Conservation (phyloP, 2,888 invertebrate genomes). For the Hermodice carunculata region DNA sequence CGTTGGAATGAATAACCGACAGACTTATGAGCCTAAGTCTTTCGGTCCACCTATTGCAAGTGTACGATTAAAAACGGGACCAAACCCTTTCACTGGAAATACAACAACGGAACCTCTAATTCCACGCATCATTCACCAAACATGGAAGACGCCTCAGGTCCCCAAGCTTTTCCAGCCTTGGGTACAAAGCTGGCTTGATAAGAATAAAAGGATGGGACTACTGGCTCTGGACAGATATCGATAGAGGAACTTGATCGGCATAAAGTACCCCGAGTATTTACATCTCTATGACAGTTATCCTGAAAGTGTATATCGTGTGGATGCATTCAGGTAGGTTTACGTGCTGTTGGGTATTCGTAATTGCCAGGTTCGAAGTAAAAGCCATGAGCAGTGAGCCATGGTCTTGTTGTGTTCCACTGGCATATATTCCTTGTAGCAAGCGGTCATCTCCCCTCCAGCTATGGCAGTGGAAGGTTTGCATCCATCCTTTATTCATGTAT, state of each 20-base stretch:
- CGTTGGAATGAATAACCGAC: too few relatives aligned
- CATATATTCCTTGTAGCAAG: too few relatives aligned
- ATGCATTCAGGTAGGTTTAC: conserved; percentile 56
- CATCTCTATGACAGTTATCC: conserved; percentile 54
- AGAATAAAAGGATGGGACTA: conserved; percentile 65
- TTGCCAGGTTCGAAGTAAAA: too few relatives aligned
- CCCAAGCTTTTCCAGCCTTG: conserved; percentile 37
- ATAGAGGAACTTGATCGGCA: conserved; percentile 53
- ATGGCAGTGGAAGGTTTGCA: background rate
- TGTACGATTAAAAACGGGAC: too few relatives aligned
- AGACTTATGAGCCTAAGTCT: too few relatives aligned
- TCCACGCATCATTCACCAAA: conserved; percentile 39
- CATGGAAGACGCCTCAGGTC: conserved; percentile 26
- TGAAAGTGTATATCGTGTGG: conserved; percentile 58
- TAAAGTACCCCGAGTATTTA: conserved; percentile 52
- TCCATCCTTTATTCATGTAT: background rate
- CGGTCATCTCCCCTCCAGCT: background rate
- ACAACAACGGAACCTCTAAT: too few relatives aligned
- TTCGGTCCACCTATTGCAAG: too few relatives aligned
- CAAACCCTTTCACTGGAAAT: too few relatives aligned
- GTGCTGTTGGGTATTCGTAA: background rate
- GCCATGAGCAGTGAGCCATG: too few relatives aligned
- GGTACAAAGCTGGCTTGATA: conserved; percentile 57
- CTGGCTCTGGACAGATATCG: conserved; percentile 66
- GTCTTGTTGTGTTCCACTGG: too few relatives aligned